phyloP scores from a whole-genome alignment of 2,113 vertebrate species.

The Limnothrissa miodon region DNA sequence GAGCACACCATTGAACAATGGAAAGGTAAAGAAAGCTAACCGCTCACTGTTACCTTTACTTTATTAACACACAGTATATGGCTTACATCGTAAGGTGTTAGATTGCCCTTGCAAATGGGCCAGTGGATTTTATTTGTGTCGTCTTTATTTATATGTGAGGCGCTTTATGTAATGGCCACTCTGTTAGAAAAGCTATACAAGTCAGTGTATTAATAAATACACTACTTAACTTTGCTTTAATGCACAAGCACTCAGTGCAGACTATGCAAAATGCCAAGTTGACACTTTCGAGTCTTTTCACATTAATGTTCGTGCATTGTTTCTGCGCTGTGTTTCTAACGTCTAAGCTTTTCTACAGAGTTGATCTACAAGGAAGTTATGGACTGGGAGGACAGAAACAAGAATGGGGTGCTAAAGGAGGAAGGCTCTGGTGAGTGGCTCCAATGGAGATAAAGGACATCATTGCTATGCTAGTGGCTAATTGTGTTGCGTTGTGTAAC shows the following conservation, averaged over 20 bases:
- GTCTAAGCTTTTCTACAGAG: slow-evolving; percentile 64
- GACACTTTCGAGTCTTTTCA: neutral
- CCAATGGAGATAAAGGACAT: slow-evolving; percentile 36
- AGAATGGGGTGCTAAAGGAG: slow-evolving; percentile 94
- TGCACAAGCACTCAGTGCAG: neutral
- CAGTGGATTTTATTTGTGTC: no score
- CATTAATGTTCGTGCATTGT: neutral
- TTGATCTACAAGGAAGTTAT: slow-evolving; percentile 98
- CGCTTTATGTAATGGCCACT: no score
- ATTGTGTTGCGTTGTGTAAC: neutral
- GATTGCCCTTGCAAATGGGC: neutral
- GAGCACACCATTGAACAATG: slow-evolving; percentile 96
- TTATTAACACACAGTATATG: neutral
- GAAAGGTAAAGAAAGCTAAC: slow-evolving; percentile 80
- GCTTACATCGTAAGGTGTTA: neutral
- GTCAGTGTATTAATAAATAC: no score
- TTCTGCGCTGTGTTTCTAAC: neutral
- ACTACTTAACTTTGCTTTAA: no score
- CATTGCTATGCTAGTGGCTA: neutral
- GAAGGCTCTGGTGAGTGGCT: slow-evolving; percentile 87
- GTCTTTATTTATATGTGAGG: no score
- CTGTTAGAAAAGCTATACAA: no score
- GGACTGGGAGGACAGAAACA: slow-evolving; percentile 97
- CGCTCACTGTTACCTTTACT: neutral
- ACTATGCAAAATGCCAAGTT: neutral